These are phyloP conservation scores for Lymantria monacha DNA, from an alignment of 2,888 invertebrate species.

Conservation along the genomic window DNA sequence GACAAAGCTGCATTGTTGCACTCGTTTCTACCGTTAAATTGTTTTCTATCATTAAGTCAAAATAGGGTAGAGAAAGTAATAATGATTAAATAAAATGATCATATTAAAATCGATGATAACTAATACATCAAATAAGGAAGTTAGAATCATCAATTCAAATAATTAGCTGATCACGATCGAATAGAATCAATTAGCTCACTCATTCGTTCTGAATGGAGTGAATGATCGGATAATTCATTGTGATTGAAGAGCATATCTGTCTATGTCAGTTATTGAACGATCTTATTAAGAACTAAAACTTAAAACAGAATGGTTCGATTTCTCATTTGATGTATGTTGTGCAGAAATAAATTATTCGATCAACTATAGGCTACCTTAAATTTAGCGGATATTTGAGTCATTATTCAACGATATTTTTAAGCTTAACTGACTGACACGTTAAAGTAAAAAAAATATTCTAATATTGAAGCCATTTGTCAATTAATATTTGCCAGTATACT, in stretches of 20 bases:
- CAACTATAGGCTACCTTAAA: too few species aligned
- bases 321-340: too few species aligned
- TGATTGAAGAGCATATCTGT: slow-evolving; percentile 9
- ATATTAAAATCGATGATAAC: neutral
- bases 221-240: slow-evolving; percentile 21
- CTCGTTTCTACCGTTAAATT: neutral
- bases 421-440: too few species aligned
- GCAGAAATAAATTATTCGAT: too few species aligned
- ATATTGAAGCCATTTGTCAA: too few species aligned
- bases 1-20: neutral
- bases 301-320: neutral
- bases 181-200: slow-evolving; percentile 27
- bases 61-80: neutral
- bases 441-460: too few species aligned
- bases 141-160: slow-evolving; percentile 23
- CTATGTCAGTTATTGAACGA: slow-evolving; percentile 3
- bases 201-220: slow-evolving; percentile 22
- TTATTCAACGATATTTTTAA: too few species aligned
- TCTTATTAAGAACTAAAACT: neutral
- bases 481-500: too few species aligned
- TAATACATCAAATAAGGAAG: slow-evolving; percentile 8
- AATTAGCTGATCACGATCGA: slow-evolving; percentile 24
- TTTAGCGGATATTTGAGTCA: too few species aligned
- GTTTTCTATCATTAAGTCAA: neutral
- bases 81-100: neutral